Evolutionary conservation across 2,797 vertebrate species (phyloP).

Genomic region (Falco novaeseelandiae): DNA sequence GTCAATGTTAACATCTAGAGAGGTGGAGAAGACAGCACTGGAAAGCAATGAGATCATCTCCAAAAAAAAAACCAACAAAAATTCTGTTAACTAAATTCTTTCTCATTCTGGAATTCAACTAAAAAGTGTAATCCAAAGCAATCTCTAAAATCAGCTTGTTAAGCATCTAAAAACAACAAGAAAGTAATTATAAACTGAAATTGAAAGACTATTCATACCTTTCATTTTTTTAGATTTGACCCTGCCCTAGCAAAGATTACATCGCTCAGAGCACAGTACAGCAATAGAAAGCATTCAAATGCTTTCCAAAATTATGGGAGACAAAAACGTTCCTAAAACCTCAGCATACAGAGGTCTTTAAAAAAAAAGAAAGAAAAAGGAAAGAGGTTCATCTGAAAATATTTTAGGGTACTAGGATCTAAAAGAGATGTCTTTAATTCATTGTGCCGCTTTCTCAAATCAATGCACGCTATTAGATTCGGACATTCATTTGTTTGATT

Average conservation of each 20-base stretch:
- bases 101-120: background rate
- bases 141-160: background rate
- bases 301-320: too few relatives aligned
- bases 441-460: background rate
- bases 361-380: background rate
- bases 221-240: background rate
- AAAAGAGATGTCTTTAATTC: background rate
- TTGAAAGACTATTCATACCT: background rate
- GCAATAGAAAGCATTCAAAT: background rate
- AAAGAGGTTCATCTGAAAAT: background rate
- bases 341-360: background rate
- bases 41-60: background rate
- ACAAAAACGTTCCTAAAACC: background rate
- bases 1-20: background rate
- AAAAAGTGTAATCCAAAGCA: background rate
- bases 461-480: background rate
- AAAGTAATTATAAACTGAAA: background rate
- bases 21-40: background rate
- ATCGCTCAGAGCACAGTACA: background rate
- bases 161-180: background rate
- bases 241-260: background rate
- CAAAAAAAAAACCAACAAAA: background rate
- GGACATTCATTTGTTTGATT: background rate
- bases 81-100: background rate
- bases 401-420: background rate